phyloP scores from a whole-genome alignment of 2,113 vertebrate species.

The Ceratotherium simum region DNA sequence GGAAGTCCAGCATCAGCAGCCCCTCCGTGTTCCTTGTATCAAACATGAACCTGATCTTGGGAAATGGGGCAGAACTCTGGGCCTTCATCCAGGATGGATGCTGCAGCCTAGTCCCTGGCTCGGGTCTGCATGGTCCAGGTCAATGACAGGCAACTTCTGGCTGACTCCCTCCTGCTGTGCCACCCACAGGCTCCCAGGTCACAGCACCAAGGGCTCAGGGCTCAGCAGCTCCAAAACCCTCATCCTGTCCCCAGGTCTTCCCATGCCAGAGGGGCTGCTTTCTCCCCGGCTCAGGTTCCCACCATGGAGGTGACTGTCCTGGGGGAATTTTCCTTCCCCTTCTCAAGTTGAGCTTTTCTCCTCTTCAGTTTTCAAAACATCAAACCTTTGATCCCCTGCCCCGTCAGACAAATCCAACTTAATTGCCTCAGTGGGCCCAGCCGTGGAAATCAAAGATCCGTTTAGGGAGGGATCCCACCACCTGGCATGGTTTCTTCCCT shows the following conservation, averaged over 20 bases:
- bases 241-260: not conserved
- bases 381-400: slow-evolving; percentile 54
- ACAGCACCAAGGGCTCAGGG: not conserved
- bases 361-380: slow-evolving; percentile 53
- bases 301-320: not conserved
- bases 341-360: slow-evolving; percentile 54
- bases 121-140: rapidly evolving
- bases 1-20: not conserved
- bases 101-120: not conserved
- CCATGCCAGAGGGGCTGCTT: not conserved
- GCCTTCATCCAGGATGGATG: rapidly evolving
- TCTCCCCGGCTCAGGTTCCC: not conserved
- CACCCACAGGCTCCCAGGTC: too few relatives aligned
- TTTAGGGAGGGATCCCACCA: slow-evolving; percentile 3
- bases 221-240: rapidly evolving
- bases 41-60: not conserved
- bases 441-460: slow-evolving; percentile 56
- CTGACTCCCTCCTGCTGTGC: rapidly evolving
- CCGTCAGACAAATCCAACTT: slow-evolving; percentile 58
- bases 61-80: too few relatives aligned
- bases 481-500: slow-evolving; percentile 16
- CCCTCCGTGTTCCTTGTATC: rapidly evolving
- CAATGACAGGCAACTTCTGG: rapidly evolving
- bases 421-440: slow-evolving; percentile 71
- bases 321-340: not conserved